Percentiles rank a stretch among this genome's conserved stretches.
These are phyloP conservation scores for Drosophila monieri DNA, from an alignment of 2,888 invertebrate species.

Conservation along the genomic window DNA sequence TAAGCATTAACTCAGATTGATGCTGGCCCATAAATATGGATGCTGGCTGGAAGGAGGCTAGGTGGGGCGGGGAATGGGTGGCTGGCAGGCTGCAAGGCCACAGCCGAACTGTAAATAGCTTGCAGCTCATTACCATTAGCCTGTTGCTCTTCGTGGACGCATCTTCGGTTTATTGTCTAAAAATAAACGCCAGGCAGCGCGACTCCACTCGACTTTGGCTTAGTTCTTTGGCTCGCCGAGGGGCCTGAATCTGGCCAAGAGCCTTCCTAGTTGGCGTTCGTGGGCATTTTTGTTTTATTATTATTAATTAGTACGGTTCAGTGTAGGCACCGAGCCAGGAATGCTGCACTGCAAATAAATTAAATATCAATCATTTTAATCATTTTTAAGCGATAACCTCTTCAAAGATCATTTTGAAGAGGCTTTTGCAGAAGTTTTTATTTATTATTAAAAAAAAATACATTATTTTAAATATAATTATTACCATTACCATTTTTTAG, in stretches of 20 bases:
- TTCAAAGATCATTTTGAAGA: too few relatives aligned
- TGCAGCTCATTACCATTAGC: constrained; percentile 76
- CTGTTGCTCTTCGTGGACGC: constrained; percentile 37
- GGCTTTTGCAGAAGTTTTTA: not conserved
- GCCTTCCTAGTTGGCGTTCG: constrained; percentile 54
- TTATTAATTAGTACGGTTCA: constrained; percentile 71
- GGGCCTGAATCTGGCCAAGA: constrained; percentile 35
- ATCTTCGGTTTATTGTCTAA: constrained; percentile 71
- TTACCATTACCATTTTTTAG: not conserved
- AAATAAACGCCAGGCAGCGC: constrained; percentile 61
- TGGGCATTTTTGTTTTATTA: constrained; percentile 59
- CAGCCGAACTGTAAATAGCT: constrained; percentile 70
- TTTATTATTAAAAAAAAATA: not conserved
- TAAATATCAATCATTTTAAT: not conserved
- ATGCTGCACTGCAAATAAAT: constrained; percentile 44
- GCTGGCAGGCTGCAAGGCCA: constrained; percentile 60
- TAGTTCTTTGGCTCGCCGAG: constrained; percentile 10
- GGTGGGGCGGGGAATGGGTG: constrained; percentile 5
- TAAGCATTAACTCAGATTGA: constrained; percentile 68
- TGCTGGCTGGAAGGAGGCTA: constrained; percentile 21
- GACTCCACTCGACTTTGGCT: constrained; percentile 10
- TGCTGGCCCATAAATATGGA: constrained; percentile 69
- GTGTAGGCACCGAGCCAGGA: constrained; percentile 60
- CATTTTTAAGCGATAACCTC: not conserved
- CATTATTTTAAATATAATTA: not conserved